Conservation (phyloP, 2,797 vertebrate genomes). For the Babyrousa celebensis region DNA sequence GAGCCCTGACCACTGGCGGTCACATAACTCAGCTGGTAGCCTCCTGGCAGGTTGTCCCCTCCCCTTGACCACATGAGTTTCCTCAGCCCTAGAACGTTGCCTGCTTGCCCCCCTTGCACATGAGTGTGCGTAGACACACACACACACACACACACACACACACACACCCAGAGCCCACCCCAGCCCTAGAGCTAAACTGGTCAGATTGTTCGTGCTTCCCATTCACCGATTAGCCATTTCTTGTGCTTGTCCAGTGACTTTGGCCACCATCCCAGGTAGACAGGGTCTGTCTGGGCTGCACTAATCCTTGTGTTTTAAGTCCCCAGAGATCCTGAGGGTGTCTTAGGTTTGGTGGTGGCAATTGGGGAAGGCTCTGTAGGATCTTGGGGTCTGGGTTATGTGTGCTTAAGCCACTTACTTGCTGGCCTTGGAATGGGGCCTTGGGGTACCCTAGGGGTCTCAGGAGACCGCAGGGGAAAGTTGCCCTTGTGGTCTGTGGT, state of each 20-base stretch:
- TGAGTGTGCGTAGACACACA: neutral
- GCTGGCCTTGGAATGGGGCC: neutral
- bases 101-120: no score
- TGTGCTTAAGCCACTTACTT: neutral
- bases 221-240: slow-evolving; percentile 41
- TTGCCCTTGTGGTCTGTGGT: neutral
- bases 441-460: neutral
- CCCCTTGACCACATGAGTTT: neutral
- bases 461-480: neutral
- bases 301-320: slow-evolving; percentile 43
- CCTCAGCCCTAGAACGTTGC: neutral
- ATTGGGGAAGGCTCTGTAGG: neutral
- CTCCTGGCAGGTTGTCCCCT: neutral
- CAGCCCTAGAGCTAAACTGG: neutral
- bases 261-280: slow-evolving; percentile 22
- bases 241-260: slow-evolving; percentile 42
- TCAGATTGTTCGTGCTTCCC: neutral
- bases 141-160: neutral
- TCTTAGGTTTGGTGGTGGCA: neutral
- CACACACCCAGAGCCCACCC: neutral
- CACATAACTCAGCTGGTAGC: neutral
- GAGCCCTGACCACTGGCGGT: neutral
- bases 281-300: slow-evolving; percentile 7
- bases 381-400: neutral
- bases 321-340: slow-evolving; percentile 37